Percentiles rank a stretch among this genome's conserved stretches.
These are phyloP conservation scores for Cydia splendana DNA, from an alignment of 1,140 invertebrate genomes.

Conservation along the genomic window DNA sequence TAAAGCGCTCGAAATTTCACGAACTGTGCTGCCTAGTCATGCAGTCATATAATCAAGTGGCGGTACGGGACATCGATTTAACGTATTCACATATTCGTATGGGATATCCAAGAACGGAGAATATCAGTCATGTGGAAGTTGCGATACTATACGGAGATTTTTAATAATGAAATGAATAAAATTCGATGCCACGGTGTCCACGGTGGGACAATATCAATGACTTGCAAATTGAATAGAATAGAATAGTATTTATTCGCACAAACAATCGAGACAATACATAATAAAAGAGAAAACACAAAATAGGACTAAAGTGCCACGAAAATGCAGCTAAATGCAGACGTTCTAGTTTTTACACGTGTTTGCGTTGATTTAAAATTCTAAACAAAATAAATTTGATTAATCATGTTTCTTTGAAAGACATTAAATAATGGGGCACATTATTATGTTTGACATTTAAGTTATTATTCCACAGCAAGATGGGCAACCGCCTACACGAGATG, in stretches of 20 bases:
- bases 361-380: neutral
- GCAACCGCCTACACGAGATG: constrained; percentile 9
- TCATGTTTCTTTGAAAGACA: neutral
- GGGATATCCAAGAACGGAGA: too few species aligned
- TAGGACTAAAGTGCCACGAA: too few species aligned
- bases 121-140: too few species aligned
- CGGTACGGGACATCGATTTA: neutral
- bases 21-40: neutral
- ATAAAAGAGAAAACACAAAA: too few species aligned
- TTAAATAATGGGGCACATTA: neutral
- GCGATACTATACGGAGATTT: too few species aligned
- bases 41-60: constrained; percentile 11
- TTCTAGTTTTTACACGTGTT: neutral
- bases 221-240: too few species aligned
- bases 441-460: neutral
- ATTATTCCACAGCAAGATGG: constrained; percentile 7
- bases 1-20: neutral
- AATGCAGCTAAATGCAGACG: too few species aligned
- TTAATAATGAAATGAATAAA: too few species aligned
- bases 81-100: neutral
- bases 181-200: too few species aligned
- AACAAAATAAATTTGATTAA: neutral
- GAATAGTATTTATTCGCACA: too few species aligned
- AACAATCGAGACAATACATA: too few species aligned
- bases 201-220: too few species aligned